Conservation (phyloP, 1,140 invertebrate genomes). For the Psilanteris sp. region DNA sequence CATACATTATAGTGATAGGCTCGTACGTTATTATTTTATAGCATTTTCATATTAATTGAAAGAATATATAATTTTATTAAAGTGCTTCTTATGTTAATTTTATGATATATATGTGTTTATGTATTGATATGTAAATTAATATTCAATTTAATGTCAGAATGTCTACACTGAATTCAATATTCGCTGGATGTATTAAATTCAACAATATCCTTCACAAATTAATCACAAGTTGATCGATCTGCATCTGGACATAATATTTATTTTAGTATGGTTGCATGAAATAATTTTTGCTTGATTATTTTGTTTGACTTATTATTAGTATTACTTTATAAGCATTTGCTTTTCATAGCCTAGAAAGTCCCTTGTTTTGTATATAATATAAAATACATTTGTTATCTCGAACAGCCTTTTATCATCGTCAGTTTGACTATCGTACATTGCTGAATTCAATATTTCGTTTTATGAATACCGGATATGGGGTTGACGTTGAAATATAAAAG, state of each 20-base stretch:
- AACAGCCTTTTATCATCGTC: too few species aligned
- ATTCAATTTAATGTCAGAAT: constrained; percentile 28
- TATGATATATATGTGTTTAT: constrained; percentile 14
- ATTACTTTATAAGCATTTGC: too few species aligned
- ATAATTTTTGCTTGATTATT: too few species aligned
- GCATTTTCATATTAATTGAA: constrained; percentile 56
- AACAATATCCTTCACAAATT: constrained; percentile 13
- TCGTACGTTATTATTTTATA: constrained; percentile 56
- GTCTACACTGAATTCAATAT: constrained; percentile 17
- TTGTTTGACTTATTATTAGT: too few species aligned
- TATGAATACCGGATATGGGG: too few species aligned
- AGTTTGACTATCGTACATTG: too few species aligned
- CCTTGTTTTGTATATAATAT: too few species aligned
- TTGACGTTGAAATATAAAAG: too few species aligned
- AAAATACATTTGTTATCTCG: too few species aligned
- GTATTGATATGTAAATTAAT: constrained; percentile 36
- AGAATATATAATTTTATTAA: constrained; percentile 42
- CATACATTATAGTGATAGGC: constrained; percentile 32
- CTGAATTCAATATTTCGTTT: too few species aligned
- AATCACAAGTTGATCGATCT: constrained; percentile 8
- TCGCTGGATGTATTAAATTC: neutral
- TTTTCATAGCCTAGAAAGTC: neutral
- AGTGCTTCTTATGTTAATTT: constrained; percentile 44
- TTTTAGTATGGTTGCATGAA: too few species aligned
- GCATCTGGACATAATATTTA: too few species aligned